A percentile compares a stretch with the other conserved stretches of the same genome.
phyloP scores from a whole-genome alignment of 1,140 invertebrate species.

The Luehdorfia chinensis region DNA sequence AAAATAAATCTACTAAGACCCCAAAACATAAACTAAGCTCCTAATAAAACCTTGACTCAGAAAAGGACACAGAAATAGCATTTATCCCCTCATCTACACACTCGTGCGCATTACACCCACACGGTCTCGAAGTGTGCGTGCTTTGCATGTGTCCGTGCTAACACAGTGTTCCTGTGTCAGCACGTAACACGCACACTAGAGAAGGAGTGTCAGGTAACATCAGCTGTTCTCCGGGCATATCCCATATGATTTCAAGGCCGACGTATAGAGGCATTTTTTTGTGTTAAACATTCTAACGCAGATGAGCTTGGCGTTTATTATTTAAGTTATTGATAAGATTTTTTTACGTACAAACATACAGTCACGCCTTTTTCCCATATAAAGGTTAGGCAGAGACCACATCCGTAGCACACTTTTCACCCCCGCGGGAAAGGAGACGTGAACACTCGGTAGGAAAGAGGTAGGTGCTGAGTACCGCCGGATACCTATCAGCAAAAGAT shows the following conservation, averaged over 20 bases:
- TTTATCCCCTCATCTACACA: conserved; percentile 3
- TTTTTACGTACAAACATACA: too few relatives aligned
- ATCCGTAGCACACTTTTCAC: too few relatives aligned
- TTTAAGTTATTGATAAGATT: too few relatives aligned
- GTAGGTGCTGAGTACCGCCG: too few relatives aligned
- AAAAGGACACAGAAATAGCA: conserved; percentile 21
- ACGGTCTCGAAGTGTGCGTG: conserved; percentile 6
- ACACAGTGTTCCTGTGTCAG: conserved; percentile 22
- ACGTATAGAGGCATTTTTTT: conserved; percentile 32
- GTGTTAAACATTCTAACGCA: not conserved
- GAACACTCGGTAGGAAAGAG: too few relatives aligned
- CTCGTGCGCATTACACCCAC: not conserved
- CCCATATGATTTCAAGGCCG: conserved; percentile 66
- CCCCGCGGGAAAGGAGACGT: too few relatives aligned
- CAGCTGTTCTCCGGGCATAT: conserved; percentile 55
- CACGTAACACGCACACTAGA: not conserved
- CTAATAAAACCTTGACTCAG: conserved; percentile 17
- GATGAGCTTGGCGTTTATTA: too few relatives aligned
- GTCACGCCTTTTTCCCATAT: too few relatives aligned
- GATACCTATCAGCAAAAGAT: too few relatives aligned
- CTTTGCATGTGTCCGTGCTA: conserved; percentile 19
- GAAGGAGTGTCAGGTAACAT: conserved; percentile 53
- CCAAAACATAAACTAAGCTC: not conserved
- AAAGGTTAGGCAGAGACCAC: too few relatives aligned
- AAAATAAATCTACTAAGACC: conserved; percentile 10